Evolutionary conservation across 2,113 vertebrate genomes (phyloP).

Genomic region (Mirounga angustirostris): DNA sequence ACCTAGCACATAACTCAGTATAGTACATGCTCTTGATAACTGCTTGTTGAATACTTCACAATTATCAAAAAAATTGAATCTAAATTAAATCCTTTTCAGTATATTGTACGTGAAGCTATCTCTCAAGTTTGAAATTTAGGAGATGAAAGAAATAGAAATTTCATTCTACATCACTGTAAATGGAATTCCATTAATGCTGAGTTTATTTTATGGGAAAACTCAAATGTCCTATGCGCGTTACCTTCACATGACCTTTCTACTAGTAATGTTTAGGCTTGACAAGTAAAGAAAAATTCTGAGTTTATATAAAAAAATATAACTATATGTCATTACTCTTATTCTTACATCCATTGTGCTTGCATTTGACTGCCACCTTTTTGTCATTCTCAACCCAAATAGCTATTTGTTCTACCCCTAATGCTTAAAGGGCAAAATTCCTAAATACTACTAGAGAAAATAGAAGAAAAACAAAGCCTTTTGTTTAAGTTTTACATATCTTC

Average conservation of each 20-base stretch:
- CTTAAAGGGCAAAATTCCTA: slow-evolving; percentile 21
- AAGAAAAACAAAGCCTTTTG: slow-evolving; percentile 39
- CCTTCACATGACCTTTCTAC: slow-evolving; percentile 59
- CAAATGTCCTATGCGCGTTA: slow-evolving; percentile 11
- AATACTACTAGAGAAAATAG: slow-evolving; percentile 29
- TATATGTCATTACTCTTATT: slow-evolving; percentile 40
- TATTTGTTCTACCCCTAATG: slow-evolving; percentile 11
- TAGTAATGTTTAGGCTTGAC: slow-evolving; percentile 52
- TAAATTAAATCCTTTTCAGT: slow-evolving; percentile 38
- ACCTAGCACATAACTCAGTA: neutral
- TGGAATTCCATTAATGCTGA: slow-evolving; percentile 44
- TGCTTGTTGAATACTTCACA: slow-evolving; percentile 52
- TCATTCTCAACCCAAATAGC: slow-evolving; percentile 41
- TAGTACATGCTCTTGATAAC: slow-evolving; percentile 47
- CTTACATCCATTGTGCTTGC: neutral
- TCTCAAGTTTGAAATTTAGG: slow-evolving; percentile 56
- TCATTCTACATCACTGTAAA: slow-evolving; percentile 37
- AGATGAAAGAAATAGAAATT: slow-evolving; percentile 56
- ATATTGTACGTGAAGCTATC: slow-evolving; percentile 2
- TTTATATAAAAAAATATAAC: slow-evolving; percentile 39
- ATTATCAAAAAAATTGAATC: slow-evolving; percentile 1
- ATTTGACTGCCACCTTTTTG: slow-evolving; percentile 58
- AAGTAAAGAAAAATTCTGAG: slow-evolving; percentile 58
- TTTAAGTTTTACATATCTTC: slow-evolving; percentile 47
- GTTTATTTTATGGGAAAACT: slow-evolving; percentile 50